Evolutionary conservation across 2,888 invertebrate species (phyloP), one percentile per base, ranked within the genome.

Genomic region (Sycophila texana): DNA sequence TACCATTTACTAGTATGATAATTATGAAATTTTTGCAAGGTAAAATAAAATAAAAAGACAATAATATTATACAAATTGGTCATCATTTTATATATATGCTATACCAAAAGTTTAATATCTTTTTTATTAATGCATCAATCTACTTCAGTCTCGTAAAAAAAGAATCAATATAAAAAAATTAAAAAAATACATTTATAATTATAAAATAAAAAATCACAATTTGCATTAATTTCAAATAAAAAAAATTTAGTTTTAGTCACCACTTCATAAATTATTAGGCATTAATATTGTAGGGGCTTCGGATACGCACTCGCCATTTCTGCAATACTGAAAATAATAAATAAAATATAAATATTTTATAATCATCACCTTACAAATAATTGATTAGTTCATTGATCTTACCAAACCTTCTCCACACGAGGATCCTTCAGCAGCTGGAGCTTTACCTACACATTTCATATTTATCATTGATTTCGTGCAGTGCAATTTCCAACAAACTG

Each of bases 351-450:
- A n/a, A 63, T 47, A 13, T 53, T n/a, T 53, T 39, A 10, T 10
- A n/a, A 53, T 53, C 53, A 53, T n/a, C 14, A 47, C 39, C 12
- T 18, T 20, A 49, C 0, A 26, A 55, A 10, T 51, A n/a, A 22
- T 20, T n/a, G 1, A 53, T 7, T 16, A 39, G 1, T 30, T 1
- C 22, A 30, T 53, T 3, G 26, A 16, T 58, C 49, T 67, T 81
- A 81, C 81, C 58, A 81, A 70, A 55, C 60, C 65, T 39, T 81
- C 60, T 7, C 81, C 81, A 55, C 81, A 81, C 0, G 30, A 63
- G 4, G 81, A 66, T 30, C 81, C 81, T 76, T 81, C 81, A 18
- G 81, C 81, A 58, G 81, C 81, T 18, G 81, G 81, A 58, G 75
- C 81, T 49, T 81, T 79, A 1, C 78, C 81, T 39, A 81, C 14